Evolutionary conservation across 2,888 invertebrate species (phyloP), one percentile per base, ranked within the genome.

Genomic region (Macaria liturata): DNA sequence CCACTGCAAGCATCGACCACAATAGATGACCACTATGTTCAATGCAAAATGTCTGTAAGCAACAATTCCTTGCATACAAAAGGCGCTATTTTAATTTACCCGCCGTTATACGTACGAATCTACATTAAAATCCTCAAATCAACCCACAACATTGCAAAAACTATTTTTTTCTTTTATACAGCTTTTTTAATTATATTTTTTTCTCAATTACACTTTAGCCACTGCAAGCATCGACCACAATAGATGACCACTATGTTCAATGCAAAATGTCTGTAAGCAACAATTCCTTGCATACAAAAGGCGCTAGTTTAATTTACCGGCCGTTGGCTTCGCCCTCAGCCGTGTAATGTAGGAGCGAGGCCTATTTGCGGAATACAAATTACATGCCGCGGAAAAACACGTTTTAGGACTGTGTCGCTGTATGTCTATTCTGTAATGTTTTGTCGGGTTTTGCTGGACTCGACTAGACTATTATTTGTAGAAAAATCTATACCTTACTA

Each of bases 351-450:
- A 53, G 57, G 37, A 44, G 44, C 47, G 43, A 49, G 32, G 65
- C 66, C 65, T 67, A 70, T 72, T 70, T 69, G 70, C 52, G 64
- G 66, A 61, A 59, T 61, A 70, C 69, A 69, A 70, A 75, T 75
- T 72, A 69, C 70, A 66, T 57, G 50, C 46, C 54, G 44, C 50
- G 37, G 42, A 49, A 50, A 31, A 3, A 42, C 49, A 31, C 51
- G 44, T n/a, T 37, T 45, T 53, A 46, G 42, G 7, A 53, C 53
- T n/a, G 1, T 57, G 46, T 53, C 53, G 34, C 9, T 39, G 9
- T 51, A 51, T 4, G 7, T 4, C 7, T 37, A 37, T 7, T 4
- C 3, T 20, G 20, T 20, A 20, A 20, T 20, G 20, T 20, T 20
- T 20, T 20, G 20, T 20, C 20, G 20, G 20, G 20, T 20, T 20